Evolutionary conservation across 2,888 invertebrate species (phyloP), one percentile per base, ranked within the genome.

Genomic region (Zaprionus lineosus): DNA sequence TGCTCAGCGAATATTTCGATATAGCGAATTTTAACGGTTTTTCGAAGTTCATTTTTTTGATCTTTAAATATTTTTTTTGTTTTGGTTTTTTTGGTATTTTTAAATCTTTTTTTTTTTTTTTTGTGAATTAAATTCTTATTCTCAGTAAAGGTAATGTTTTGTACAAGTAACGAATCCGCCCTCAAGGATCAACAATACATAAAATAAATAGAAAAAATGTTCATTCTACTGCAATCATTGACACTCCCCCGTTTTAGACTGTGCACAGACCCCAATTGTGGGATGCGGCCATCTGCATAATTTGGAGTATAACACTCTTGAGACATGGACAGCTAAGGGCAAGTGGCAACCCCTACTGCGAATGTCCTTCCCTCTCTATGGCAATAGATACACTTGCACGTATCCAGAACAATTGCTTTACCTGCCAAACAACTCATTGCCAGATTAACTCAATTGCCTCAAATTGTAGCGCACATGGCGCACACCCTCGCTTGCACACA

Each of bases 341-440:
- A 58, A 53, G 50, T 43, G 70, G n/a, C 68, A 70, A 70, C 26
- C 7, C 28, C 40, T 24, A 15, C 16, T 2, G 15, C 31, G n/a
- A n/a, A n/a, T n/a, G n/a, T n/a, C n/a, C n/a, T n/a, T 19, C 16
- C n/a, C 19, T 5, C 16, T 2, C 16, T 3, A 5, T 0, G 7
- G 37, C 21, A 50, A 51, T 40, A 40, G 50, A 52, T 52, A 56
- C 68, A 59, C 66, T 65, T 48, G 61, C 70, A 73, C 64, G 69
- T 69, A 74, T 51, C 47, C 66, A 63, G 57, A 69, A 63, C 77
- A 77, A 72, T 82, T 82, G 71, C 75, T 55, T 63, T 82, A 82
- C 83, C 77, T 77, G 83, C 83, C 78, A 69, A 66, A 76, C 65
- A 72, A 74, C 76, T 77, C 77, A 77, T 82, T 82, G 77, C 79